Conservation (phyloP, 2,113 vertebrate species). For the Pomatorhinus ruficollis region DNA sequence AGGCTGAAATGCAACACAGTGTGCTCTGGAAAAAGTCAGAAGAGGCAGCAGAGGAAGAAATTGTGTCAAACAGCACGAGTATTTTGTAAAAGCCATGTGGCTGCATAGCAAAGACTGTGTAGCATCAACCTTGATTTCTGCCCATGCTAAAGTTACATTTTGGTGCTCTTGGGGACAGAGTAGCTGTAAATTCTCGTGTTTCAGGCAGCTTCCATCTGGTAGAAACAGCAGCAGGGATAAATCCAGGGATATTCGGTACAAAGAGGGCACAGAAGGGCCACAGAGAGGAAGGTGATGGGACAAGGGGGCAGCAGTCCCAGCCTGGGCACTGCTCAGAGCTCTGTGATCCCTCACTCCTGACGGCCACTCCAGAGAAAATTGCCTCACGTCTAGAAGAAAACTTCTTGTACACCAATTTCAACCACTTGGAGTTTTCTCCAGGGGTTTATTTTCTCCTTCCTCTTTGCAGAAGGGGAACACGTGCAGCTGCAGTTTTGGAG, state of each 20-base stretch:
- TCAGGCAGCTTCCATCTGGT: rapidly evolving
- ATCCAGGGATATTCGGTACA: neutral
- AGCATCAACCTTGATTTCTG: neutral
- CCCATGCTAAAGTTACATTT: rapidly evolving
- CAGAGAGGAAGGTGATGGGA: rapidly evolving
- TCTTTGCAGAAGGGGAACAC: neutral
- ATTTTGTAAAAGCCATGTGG: neutral
- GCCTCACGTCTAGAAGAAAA: neutral
- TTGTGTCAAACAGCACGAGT: neutral
- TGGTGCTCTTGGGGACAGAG: neutral
- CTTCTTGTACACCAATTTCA: rapidly evolving
- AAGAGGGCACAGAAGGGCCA: neutral
- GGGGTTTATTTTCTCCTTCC: neutral
- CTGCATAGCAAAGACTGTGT: rapidly evolving
- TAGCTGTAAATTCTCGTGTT: neutral
- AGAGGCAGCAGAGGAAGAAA: neutral
- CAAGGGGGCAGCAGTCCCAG: neutral
- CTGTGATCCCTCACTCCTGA: neutral
- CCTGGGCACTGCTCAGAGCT: neutral
- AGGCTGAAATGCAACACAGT: neutral
- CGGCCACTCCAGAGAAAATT: neutral
- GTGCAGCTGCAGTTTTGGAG: neutral
- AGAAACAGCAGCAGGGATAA: neutral
- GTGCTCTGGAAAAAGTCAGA: neutral
- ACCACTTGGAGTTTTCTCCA: neutral